Evolutionary conservation across 2,113 vertebrate species (phyloP).

Genomic region (Gobiocypris rarus): DNA sequence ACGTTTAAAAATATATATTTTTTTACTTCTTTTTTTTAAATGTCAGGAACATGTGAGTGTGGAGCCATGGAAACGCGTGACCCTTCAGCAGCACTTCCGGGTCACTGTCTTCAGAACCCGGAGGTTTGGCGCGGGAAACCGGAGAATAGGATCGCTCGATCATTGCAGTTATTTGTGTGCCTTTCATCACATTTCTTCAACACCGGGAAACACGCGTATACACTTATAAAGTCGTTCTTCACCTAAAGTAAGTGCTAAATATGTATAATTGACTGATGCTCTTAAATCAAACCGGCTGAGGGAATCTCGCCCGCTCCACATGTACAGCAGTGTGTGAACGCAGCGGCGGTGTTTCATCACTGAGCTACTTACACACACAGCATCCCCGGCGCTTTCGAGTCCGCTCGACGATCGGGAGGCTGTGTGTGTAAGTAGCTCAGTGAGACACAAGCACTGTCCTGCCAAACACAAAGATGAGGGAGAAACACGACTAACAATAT

Average conservation of each 20-base stretch:
- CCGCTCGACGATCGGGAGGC: neutral
- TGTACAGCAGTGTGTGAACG: neutral
- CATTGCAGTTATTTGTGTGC: neutral
- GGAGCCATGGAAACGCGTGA: conserved; percentile 61
- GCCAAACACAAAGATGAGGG: neutral
- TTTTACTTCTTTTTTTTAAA: no score
- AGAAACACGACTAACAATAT: neutral
- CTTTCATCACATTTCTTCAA: neutral
- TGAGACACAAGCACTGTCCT: neutral
- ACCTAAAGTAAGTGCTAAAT: conserved; percentile 15
- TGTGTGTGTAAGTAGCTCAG: neutral
- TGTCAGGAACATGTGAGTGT: conserved; percentile 37
- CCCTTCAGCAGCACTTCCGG: conserved; percentile 59
- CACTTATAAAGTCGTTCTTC: neutral
- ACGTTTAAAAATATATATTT: neutral
- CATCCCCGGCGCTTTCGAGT: neutral
- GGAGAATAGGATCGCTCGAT: conserved; percentile 46
- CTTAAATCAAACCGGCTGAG: neutral
- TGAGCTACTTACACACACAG: neutral
- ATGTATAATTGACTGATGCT: neutral
- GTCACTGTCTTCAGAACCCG: conserved; percentile 67
- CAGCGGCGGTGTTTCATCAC: neutral
- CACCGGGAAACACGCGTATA: neutral
- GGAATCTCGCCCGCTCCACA: neutral
- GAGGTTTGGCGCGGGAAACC: conserved; percentile 82